phyloP scores from a whole-genome alignment of 2,797 vertebrate species.

The Cyprinella venusta region DNA sequence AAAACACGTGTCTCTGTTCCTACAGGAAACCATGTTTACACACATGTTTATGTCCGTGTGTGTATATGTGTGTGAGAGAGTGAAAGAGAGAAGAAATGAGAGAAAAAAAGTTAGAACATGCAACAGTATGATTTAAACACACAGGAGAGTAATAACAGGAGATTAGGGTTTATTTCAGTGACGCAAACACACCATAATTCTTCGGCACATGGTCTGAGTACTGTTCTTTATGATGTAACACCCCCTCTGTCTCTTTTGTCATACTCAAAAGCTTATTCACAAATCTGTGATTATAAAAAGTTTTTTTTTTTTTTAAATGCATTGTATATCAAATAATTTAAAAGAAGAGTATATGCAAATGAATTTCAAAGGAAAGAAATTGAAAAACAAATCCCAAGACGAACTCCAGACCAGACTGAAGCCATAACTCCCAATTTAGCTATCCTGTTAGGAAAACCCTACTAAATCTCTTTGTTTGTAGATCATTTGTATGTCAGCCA shows the following conservation, averaged over 20 bases:
- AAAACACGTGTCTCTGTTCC: slow-evolving; percentile 2
- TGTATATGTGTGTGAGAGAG: neutral
- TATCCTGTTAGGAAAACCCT: neutral
- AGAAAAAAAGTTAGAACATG: neutral
- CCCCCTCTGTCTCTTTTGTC: neutral
- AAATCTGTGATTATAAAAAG: slow-evolving; percentile 14
- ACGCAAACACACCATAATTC: slow-evolving; percentile 53
- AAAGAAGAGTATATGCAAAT: slow-evolving; percentile 20
- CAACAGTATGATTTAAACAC: neutral
- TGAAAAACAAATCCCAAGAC: slow-evolving; percentile 16
- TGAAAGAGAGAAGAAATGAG: neutral
- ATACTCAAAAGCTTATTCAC: slow-evolving; percentile 12
- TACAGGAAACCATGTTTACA: neutral
- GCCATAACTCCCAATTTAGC: neutral
- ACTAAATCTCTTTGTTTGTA: neutral
- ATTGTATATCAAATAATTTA: slow-evolving; percentile 17
- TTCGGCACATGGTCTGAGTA: neutral
- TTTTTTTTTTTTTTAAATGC: neutral
- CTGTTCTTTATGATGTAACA: slow-evolving; percentile 33
- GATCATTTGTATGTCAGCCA: neutral
- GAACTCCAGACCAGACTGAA: neutral
- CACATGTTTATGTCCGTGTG: neutral
- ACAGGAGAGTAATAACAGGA: neutral
- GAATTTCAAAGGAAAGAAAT: neutral
- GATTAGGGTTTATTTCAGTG: slow-evolving; percentile 45